A percentile compares a stretch with the other conserved stretches of the same genome.
Conservation (phyloP, 2,888 invertebrate species). For the Acanthosepion lycidas region DNA sequence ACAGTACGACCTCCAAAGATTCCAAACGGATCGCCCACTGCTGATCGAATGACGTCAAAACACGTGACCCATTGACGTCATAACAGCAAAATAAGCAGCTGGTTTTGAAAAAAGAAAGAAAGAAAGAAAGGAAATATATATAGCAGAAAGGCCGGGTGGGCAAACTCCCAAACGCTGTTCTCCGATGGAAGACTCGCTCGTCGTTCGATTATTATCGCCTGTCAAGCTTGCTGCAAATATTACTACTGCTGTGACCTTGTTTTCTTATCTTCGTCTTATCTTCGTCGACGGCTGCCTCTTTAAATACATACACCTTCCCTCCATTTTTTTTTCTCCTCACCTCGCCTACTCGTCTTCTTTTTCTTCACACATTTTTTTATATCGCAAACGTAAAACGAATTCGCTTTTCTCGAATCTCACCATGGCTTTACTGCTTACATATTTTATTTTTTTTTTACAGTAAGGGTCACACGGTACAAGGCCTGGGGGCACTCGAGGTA, state of each 20-base stretch:
- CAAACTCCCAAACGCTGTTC: not conserved
- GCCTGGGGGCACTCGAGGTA: no score
- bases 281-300: not conserved
- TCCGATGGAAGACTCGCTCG: not conserved
- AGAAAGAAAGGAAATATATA: no score
- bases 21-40: constrained; percentile 16
- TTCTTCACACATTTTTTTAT: not conserved
- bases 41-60: not conserved
- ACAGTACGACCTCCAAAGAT: not conserved
- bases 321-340: not conserved
- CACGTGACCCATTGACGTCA: constrained; percentile 33
- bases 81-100: not conserved
- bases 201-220: not conserved
- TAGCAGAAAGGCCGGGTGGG: not conserved
- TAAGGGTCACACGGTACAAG: no score
- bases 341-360: not conserved
- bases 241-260: not conserved
- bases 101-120: not conserved
- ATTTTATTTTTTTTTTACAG: no score
- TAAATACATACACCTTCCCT: no score
- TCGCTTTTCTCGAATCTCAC: no score
- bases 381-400: not conserved
- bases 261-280: not conserved
- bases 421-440: no score
- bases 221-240: not conserved